Percentiles rank a stretch among this genome's conserved stretches.
phyloP scores from a whole-genome alignment of 1,140 invertebrate species.

The Drosophila pectinifera region DNA sequence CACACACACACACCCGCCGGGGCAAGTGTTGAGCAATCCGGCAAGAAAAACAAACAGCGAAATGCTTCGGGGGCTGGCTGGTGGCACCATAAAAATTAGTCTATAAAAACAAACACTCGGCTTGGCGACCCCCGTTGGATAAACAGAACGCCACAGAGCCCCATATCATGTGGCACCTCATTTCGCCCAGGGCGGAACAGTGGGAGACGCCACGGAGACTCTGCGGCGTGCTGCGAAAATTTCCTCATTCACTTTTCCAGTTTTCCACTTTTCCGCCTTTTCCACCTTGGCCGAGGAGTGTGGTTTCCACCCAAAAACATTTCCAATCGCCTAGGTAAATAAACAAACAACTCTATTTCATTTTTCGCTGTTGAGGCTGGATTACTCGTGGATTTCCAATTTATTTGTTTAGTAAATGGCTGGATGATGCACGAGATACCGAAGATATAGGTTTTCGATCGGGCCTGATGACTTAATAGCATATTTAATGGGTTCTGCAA shows the following conservation, averaged over 20 bases:
- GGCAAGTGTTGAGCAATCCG: slow-evolving; percentile 76
- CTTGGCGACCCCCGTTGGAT: slow-evolving; percentile 77
- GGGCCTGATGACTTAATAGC: slow-evolving; percentile 22
- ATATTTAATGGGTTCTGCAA: neutral
- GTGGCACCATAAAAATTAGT: slow-evolving; percentile 79
- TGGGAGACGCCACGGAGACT: slow-evolving; percentile 46
- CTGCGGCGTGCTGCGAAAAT: slow-evolving; percentile 70
- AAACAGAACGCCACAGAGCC: slow-evolving; percentile 66
- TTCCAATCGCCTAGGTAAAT: slow-evolving; percentile 40
- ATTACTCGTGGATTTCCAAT: slow-evolving; percentile 24
- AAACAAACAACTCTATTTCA: slow-evolving; percentile 56
- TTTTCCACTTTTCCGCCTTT: slow-evolving; percentile 19
- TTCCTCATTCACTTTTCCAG: slow-evolving; percentile 68
- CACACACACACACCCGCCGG: neutral
- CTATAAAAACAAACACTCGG: slow-evolving; percentile 79
- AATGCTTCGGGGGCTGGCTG: slow-evolving; percentile 16
- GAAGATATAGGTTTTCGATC: slow-evolving; percentile 1
- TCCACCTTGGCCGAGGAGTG: neutral
- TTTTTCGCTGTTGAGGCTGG: slow-evolving; percentile 23
- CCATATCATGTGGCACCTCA: slow-evolving; percentile 70
- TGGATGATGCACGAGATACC: slow-evolving; percentile 1
- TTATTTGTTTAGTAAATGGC: slow-evolving; percentile 46
- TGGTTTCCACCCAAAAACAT: slow-evolving; percentile 45
- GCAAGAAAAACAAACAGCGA: slow-evolving; percentile 67
- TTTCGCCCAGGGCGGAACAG: slow-evolving; percentile 38